Evolutionary conservation across 1,140 invertebrate genomes (phyloP).

Genomic region (Halictus rubicundus): DNA sequence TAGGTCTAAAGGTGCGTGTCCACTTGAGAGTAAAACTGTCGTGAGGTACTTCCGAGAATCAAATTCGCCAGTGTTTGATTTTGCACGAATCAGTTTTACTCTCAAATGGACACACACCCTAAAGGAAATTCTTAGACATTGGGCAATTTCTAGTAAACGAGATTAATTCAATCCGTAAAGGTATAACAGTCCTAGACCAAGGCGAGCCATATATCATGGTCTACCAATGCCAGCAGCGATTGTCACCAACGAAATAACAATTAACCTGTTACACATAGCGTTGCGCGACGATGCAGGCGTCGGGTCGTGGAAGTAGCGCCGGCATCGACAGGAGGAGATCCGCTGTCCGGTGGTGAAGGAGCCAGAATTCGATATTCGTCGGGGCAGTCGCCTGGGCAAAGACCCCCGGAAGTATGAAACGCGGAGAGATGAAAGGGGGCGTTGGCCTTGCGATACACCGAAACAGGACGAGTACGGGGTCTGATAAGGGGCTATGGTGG

Average conservation of each 20-base stretch:
- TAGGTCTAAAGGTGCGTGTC: too few species aligned
- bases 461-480: slow-evolving; percentile 7
- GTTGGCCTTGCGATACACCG: slow-evolving; percentile 19
- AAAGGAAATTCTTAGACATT: too few species aligned
- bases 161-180: too few species aligned
- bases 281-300: not conserved
- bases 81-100: too few species aligned
- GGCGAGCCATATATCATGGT: too few species aligned
- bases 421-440: slow-evolving; percentile 34
- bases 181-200: too few species aligned
- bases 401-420: slow-evolving; percentile 36
- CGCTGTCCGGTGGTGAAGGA: slow-evolving; percentile 27
- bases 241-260: not conserved
- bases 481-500: not conserved
- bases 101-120: too few species aligned
- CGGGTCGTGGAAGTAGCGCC: not conserved
- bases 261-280: slow-evolving; percentile 23
- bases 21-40: too few species aligned
- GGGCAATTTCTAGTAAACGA: too few species aligned
- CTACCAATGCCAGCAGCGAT: too few species aligned
- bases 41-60: too few species aligned
- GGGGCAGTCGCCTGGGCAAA: not conserved
- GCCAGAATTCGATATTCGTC: slow-evolving; percentile 43
- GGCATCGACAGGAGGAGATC: not conserved
- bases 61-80: too few species aligned